Base-by-base conservation (phyloP, 2,797 vertebrate genomes). In the Cyprinella venusta region DNA sequence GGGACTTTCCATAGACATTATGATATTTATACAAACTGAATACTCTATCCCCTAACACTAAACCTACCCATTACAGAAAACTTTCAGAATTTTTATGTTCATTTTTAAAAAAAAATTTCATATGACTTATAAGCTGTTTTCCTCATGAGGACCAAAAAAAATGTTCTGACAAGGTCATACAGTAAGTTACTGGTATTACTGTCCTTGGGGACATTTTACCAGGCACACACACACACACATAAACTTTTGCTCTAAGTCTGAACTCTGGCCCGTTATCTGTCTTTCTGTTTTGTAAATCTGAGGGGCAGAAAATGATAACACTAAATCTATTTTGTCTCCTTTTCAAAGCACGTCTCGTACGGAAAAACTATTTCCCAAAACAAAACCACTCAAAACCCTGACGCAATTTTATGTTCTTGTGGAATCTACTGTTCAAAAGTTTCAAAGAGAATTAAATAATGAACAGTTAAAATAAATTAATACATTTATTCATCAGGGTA, bases 281-380 rank as follows among this genome's bases (percentile, higher is more conserved):
- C 48, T 48, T 42, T 78, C 45, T 67, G 76, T 76, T 87, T 81
- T 64, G 79, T 48, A 81, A 81, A 50, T 72, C 54, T 64, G 26
- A 64, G 36, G 42, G 56, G 4, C 56, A 45, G 70, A 33, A 24
- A 33, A 63, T 50, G 68, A 81, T 64, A 72, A 48, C 40, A 63
- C 21, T 72, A 48, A 72, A 50, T 81, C 79, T 72, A 50, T 64
- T 81, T 81, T 50, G 69, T 81, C 79, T 72, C 56, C 15, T 42
- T 69, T 79, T 63, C 8, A 36, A 50, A 63, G 68, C 13, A 72
- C 18, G 6, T 18, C 21, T 36, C 36, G 68, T 50, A 45, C 2
- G 9, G 21, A 12, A n/a, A 70, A 70, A 33, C 24, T n/a, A 15
- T 72, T 81, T 63, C 15, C 42, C 56, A 72, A 81, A 81, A 81